These are phyloP conservation scores for Catotricha subobsoleta DNA, from an alignment of 2,888 invertebrate genomes.

Conservation along the genomic window DNA sequence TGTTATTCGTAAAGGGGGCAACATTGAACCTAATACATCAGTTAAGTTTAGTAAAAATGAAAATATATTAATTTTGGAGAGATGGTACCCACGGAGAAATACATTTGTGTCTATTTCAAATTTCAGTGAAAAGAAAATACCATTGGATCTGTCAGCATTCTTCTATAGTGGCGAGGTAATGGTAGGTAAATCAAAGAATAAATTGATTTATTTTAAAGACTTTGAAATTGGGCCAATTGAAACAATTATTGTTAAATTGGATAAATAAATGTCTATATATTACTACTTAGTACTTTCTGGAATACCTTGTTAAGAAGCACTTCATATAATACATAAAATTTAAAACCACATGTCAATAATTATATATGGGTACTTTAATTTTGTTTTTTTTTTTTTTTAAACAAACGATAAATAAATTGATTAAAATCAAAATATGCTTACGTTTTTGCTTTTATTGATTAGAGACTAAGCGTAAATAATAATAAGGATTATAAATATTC, in stretches of 20 bases:
- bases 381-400: too few relatives aligned
- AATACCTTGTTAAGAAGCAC: too few relatives aligned
- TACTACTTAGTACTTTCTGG: too few relatives aligned
- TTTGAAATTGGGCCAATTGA: conserved; percentile 36
- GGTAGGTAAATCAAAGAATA: conserved; percentile 15
- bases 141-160: conserved; percentile 52
- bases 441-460: too few relatives aligned
- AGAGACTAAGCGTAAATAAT: too few relatives aligned
- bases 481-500: too few relatives aligned
- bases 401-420: too few relatives aligned
- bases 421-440: too few relatives aligned
- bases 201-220: conserved; percentile 29
- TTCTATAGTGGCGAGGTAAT: conserved; percentile 48
- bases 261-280: too few relatives aligned
- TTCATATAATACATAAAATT: too few relatives aligned
- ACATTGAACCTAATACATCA: conserved; percentile 44
- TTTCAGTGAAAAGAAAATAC: conserved; percentile 39
- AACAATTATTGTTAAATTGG: conserved; percentile 41
- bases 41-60: conserved; percentile 44
- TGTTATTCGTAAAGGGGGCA: conserved; percentile 45
- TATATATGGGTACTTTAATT: too few relatives aligned
- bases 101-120: conserved; percentile 61
- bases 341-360: too few relatives aligned
- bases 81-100: conserved; percentile 62
- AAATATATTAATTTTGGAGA: conserved; percentile 48